Evolutionary conservation across 2,113 vertebrate genomes (phyloP).

Genomic region (Accipiter cooperii): DNA sequence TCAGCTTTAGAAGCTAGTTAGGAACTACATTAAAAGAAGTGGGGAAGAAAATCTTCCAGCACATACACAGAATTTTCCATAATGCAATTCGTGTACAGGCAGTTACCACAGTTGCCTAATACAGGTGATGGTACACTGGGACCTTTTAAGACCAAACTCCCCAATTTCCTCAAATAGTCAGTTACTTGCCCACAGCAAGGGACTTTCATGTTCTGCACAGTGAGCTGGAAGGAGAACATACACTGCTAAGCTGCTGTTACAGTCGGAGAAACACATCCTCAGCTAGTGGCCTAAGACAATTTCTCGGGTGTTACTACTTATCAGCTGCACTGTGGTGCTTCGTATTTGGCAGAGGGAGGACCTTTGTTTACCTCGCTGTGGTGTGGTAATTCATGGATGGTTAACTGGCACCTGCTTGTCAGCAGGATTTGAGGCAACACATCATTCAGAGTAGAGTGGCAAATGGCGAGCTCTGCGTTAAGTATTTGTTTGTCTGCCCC

Average conservation of each 20-base stretch:
- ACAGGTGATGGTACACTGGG: background rate
- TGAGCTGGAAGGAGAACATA: background rate
- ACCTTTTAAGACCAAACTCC: background rate
- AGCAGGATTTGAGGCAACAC: background rate
- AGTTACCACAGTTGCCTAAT: background rate
- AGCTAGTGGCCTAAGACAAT: background rate
- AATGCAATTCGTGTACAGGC: background rate
- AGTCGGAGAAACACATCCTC: background rate
- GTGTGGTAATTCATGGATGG: background rate
- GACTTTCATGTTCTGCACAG: background rate
- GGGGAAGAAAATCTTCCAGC: background rate
- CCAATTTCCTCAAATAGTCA: background rate
- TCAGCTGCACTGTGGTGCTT: background rate
- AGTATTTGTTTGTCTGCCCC: background rate
- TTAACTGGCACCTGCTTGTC: background rate
- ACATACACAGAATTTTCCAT: accelerated
- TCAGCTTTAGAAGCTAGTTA: background rate
- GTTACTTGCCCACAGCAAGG: background rate
- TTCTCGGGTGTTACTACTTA: background rate
- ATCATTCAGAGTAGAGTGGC: background rate
- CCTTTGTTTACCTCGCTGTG: background rate
- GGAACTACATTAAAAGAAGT: background rate
- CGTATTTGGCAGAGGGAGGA: background rate
- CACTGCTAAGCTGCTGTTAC: background rate
- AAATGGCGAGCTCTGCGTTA: background rate